Evolutionary conservation across 2,113 vertebrate genomes (phyloP).

Genomic region (Micromys minutus): DNA sequence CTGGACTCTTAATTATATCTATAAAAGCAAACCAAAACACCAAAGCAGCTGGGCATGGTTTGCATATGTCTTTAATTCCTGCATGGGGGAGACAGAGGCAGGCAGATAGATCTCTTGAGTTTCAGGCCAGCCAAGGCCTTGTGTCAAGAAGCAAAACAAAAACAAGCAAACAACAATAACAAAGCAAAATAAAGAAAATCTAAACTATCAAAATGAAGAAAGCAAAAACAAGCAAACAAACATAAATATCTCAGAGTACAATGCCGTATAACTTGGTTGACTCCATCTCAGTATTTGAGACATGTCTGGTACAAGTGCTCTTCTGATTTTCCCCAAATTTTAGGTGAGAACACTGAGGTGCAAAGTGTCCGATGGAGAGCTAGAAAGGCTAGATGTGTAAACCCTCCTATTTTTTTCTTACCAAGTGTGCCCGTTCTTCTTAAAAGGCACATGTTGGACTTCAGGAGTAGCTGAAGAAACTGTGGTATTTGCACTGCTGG

Average conservation of each 20-base stretch:
- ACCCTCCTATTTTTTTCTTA: neutral
- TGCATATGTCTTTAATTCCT: neutral
- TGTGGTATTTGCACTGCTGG: neutral
- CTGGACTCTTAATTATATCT: neutral
- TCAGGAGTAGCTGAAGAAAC: neutral
- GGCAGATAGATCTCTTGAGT: neutral
- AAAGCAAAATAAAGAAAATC: neutral
- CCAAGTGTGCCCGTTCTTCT: neutral
- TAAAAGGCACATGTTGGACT: neutral
- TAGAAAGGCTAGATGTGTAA: neutral
- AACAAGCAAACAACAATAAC: neutral
- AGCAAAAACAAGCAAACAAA: neutral
- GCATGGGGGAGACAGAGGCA: neutral
- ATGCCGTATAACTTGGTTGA: neutral
- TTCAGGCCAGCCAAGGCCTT: neutral
- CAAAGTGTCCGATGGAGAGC: neutral
- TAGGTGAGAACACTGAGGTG: neutral
- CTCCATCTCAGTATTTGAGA: neutral
- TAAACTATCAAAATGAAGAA: neutral
- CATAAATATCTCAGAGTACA: neutral
- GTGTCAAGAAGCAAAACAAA: neutral
- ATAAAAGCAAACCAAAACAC: neutral
- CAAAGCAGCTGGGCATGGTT: neutral
- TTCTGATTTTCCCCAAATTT: conserved; percentile 31
- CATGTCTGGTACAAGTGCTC: neutral